A percentile compares a stretch with the other conserved stretches of the same genome.
Conservation (phyloP, 2,797 vertebrate species). For the Spondyliosoma cantharus region DNA sequence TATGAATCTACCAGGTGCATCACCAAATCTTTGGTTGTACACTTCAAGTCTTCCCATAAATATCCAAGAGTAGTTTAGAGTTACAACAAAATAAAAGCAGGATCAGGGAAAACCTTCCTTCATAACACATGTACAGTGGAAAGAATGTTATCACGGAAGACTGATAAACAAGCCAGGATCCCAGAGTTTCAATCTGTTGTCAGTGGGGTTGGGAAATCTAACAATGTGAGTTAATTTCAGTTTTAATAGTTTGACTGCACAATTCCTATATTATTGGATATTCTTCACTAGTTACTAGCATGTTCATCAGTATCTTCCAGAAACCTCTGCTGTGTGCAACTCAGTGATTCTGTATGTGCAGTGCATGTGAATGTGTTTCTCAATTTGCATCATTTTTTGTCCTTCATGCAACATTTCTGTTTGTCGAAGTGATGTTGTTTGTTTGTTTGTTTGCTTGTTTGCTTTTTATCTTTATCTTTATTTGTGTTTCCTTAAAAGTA, state of each 20-base stretch:
- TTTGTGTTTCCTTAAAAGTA: background rate
- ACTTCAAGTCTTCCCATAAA: constrained; percentile 13
- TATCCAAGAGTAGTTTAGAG: constrained; percentile 13
- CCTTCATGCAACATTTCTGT: background rate
- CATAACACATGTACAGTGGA: background rate
- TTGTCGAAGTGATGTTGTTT: background rate
- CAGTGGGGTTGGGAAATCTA: background rate
- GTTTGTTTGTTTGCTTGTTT: background rate
- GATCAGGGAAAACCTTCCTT: background rate
- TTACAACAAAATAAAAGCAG: background rate
- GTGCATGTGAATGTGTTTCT: background rate
- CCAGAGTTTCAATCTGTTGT: background rate
- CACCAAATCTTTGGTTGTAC: background rate
- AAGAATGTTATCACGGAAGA: background rate
- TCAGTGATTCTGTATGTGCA: background rate
- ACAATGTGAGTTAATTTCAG: background rate
- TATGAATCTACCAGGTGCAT: constrained; percentile 38
- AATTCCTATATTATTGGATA: background rate
- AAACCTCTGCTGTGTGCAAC: background rate
- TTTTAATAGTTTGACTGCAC: background rate
- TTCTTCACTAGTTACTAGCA: background rate
- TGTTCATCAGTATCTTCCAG: background rate
- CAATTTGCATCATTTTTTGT: background rate
- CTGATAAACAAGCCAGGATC: background rate
- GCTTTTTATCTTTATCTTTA: no score